A percentile compares a stretch with the other conserved stretches of the same genome.
These are phyloP conservation scores for Erpetoichthys calabaricus DNA, from an alignment of 2,797 vertebrate genomes.

Conservation along the genomic window DNA sequence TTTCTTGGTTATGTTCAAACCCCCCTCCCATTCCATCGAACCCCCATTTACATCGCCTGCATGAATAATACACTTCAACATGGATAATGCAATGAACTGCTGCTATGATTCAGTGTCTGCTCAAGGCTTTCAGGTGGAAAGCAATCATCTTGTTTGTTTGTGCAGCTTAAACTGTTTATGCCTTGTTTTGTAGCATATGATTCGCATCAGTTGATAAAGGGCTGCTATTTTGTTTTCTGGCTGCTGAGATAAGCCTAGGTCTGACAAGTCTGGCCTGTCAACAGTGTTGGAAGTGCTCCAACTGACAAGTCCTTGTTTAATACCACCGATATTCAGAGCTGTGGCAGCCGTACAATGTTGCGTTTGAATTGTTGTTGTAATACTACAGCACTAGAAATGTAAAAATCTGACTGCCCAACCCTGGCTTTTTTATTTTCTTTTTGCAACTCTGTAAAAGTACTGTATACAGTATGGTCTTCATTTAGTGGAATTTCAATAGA, in stretches of 20 bases:
- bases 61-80: no score
- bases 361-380: neutral
- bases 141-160: constrained; percentile 54
- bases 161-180: constrained; percentile 55
- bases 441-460: no score
- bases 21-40: no score
- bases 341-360: neutral
- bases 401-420: neutral
- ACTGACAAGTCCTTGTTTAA: constrained; percentile 36
- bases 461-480: no score
- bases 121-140: constrained; percentile 21
- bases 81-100: no score
- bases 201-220: constrained; percentile 38
- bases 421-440: neutral
- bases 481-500: no score
- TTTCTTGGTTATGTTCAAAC: no score
- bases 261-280: constrained; percentile 42
- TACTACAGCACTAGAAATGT: constrained; percentile 4
- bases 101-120: no score
- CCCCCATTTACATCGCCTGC: no score
- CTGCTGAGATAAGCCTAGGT: constrained; percentile 32
- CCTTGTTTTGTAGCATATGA: constrained; percentile 36
- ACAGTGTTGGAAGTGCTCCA: constrained; percentile 35
- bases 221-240: constrained; percentile 31
- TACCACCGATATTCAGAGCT: constrained; percentile 25